Evolutionary conservation across 2,888 invertebrate genomes (phyloP), one percentile per base, ranked within the genome.

Genomic region (Drosophila stalkeri): DNA sequence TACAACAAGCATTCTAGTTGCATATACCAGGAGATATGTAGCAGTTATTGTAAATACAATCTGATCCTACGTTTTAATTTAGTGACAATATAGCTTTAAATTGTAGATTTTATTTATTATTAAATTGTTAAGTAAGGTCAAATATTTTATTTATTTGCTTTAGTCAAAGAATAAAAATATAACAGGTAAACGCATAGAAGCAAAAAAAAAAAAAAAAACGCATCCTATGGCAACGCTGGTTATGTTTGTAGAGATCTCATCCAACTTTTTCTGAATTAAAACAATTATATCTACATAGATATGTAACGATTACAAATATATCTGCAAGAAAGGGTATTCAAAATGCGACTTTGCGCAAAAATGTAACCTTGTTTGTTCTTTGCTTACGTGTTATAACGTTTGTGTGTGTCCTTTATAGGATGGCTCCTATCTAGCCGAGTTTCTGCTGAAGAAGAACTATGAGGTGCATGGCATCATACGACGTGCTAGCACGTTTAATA

Each of bases 381-480:
- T 16, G 82, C 72, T 66, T 81, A 80, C 77, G 82, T 80, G 80
- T 80, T 65, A 35, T 31, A 54, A 54, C 3, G 18, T 27, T 49
- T 49, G 1, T 35, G 57, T 47, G 4, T n/a, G 3, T 60, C 46
- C 6, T 59, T 59, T 49, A 44, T 66, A 99, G 98, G 99, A 99
- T 95, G 99, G 99, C 2, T 99, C 99, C 0, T 99, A 99, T 92
- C 94, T 99, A 78, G 98, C 99, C 0, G 99, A 99, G 93, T 96
- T 99, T 75, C 94, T 99, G 2, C 94, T 99, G 23, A 95, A 96
- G 60, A 99, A 99, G 93, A 98, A 98, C 11, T 99, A 99, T 92
- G 95, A 96, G 66, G 97, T 99, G 0, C 99, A 99, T 93, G 99
- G 99, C 0, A 97, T 99, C 63, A 97, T 99, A 55, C 94, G 99